These are phyloP conservation scores for Characodon lateralis DNA, from an alignment of 2,797 vertebrate species.

Conservation along the genomic window DNA sequence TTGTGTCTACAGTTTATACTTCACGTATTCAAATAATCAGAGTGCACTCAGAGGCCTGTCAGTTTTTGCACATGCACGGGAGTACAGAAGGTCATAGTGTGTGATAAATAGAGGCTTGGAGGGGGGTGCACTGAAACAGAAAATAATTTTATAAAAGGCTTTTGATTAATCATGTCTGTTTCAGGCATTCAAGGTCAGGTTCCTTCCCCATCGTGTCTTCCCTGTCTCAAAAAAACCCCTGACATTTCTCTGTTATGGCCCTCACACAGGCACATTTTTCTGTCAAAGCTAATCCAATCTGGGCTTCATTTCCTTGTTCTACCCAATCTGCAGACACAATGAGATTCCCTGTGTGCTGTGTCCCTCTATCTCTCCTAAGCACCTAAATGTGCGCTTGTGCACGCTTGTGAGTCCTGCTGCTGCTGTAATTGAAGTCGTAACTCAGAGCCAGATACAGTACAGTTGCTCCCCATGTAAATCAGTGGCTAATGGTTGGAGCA, in stretches of 20 bases:
- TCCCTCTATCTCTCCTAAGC: slow-evolving; percentile 58
- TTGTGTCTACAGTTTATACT: slow-evolving; percentile 9
- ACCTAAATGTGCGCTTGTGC: slow-evolving; percentile 30
- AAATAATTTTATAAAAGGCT: slow-evolving; percentile 78
- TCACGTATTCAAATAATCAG: slow-evolving; percentile 34
- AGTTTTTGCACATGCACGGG: slow-evolving; percentile 5
- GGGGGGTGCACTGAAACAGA: slow-evolving; percentile 70
- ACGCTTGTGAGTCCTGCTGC: slow-evolving; percentile 49
- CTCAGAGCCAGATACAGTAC: slow-evolving; percentile 67
- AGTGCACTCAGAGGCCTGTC: slow-evolving; percentile 21
- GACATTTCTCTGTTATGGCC: slow-evolving; percentile 13
- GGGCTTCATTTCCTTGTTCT: slow-evolving; percentile 59
- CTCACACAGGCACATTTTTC: slow-evolving; percentile 45
- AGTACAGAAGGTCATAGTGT: slow-evolving; percentile 43
- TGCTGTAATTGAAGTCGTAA: slow-evolving; percentile 79
- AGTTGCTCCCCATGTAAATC: slow-evolving; percentile 73
- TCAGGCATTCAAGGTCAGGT: slow-evolving; percentile 76
- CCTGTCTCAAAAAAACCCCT: slow-evolving; percentile 21
- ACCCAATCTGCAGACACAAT: slow-evolving; percentile 61
- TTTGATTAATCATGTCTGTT: slow-evolving; percentile 76
- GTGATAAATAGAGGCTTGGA: slow-evolving; percentile 68
- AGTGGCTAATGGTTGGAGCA: slow-evolving; percentile 64
- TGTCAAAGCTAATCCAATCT: slow-evolving; percentile 67
- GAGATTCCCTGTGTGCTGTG: slow-evolving; percentile 59
- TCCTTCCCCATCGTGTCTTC: slow-evolving; percentile 35